Evolutionary conservation across 2,113 vertebrate species (phyloP).

Genomic region (Pelecanoides urinatrix): DNA sequence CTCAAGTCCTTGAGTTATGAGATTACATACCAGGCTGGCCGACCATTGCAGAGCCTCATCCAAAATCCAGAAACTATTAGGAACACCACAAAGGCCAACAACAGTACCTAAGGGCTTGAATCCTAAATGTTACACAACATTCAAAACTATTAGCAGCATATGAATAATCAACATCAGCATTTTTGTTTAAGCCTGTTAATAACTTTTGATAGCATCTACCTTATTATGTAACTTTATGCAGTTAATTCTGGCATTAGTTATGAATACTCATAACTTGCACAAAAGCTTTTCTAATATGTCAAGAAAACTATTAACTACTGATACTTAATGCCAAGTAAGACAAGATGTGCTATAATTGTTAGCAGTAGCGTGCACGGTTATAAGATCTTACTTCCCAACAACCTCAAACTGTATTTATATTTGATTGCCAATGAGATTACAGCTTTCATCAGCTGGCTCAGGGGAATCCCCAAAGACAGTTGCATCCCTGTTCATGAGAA

Average conservation of each 20-base stretch:
- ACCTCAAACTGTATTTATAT: background rate
- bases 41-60: background rate
- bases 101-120: background rate
- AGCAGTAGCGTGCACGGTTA: fast-evolving
- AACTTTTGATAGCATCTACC: background rate
- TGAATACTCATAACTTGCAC: background rate
- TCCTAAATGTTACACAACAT: background rate
- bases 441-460: background rate
- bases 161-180: background rate
- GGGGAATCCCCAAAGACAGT: background rate
- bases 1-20: background rate
- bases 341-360: background rate
- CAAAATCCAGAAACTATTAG: background rate
- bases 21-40: background rate
- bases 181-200: background rate
- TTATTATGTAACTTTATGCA: background rate
- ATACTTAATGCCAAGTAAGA: background rate
- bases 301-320: background rate
- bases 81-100: background rate
- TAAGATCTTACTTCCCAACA: background rate
- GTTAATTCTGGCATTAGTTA: background rate
- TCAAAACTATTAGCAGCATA: background rate
- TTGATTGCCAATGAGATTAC: background rate
- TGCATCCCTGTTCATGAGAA: background rate
- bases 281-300: background rate